Base-by-base conservation (phyloP, 1,140 invertebrate species). In the Habropoda laboriosa region DNA sequence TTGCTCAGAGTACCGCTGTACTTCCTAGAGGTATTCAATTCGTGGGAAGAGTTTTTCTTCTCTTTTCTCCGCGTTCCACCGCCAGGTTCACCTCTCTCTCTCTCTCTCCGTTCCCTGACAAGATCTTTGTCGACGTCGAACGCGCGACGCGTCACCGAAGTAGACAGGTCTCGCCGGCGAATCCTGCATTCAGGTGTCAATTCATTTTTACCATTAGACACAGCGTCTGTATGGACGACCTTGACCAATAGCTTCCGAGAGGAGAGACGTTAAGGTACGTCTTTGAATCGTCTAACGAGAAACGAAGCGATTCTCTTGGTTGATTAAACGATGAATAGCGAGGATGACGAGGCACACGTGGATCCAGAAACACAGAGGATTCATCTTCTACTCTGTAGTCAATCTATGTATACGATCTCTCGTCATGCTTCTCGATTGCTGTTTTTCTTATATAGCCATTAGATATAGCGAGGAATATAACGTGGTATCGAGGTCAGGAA, bases 31-130 rank as follows among this genome's bases (percentile, higher is more conserved):
- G 45, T 40, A 53, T 58, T 77, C 63, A 45, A 45, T 58, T 70
- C 64, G 53, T 57, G 80, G 66, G 80, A 75, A 64, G 57, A 58
- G 66, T 60, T 74, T 63, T 58, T 51, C 67, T 71, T 42, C 10
- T 57, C 40, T 35, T 49, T n/a, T 71, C 57, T 49, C 42, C 68
- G 63, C 55, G 53, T 7, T 24, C 1, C 8, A 4, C n/a, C n/a
- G 8, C 27, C 18, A 4, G n/a, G 68, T 45, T 0, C 27, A 27
- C 10, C 49, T 13, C 24, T 4, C 53, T 55, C 24, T 16, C 13
- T 38, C 27, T 64, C 30, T 58, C 13, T 61, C 61, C 66, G 27
- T 73, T 7, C 12, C 8, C 7, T n/a, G 24, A 42, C 38, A 21
- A 49, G 30, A 38, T 53, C 67, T 35, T 45, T 45, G 51, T n/a